Evolutionary conservation across 2,888 invertebrate species (phyloP).

Genomic region (Lithophane leautieri): DNA sequence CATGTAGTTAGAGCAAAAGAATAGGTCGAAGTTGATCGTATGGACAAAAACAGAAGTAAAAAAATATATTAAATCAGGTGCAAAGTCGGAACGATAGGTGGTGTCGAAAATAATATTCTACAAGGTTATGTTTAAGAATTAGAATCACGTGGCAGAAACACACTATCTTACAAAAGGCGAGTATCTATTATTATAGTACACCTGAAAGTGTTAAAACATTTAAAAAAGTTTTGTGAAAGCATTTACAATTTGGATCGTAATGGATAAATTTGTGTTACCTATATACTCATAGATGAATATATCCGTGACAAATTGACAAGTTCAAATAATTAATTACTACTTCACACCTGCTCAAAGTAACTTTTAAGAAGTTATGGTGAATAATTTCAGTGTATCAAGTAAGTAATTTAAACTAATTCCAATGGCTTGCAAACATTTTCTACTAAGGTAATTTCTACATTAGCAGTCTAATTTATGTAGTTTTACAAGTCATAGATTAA

Average conservation of each 20-base stretch:
- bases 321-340: constrained; percentile 15
- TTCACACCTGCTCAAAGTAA: constrained; percentile 36
- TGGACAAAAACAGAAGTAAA: neutral
- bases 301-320: neutral
- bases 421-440: constrained; percentile 13
- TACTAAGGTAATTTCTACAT: constrained; percentile 15
- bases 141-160: neutral
- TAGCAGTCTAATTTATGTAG: constrained; percentile 39
- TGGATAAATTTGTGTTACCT: constrained; percentile 1
- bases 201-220: neutral
- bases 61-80: neutral
- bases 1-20: neutral
- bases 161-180: neutral
- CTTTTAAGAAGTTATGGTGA: constrained; percentile 26
- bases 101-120: neutral
- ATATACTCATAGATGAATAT: neutral
- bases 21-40: neutral
- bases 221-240: neutral
- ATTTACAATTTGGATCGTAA: neutral
- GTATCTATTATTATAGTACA: neutral
- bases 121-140: neutral
- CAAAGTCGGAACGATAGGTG: too few species aligned
- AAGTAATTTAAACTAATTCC: constrained; percentile 20
- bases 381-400: constrained; percentile 3
- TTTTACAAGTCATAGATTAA: constrained; percentile 37